Conservation (phyloP, 2,113 vertebrate species). For the Alligator sinensis region DNA sequence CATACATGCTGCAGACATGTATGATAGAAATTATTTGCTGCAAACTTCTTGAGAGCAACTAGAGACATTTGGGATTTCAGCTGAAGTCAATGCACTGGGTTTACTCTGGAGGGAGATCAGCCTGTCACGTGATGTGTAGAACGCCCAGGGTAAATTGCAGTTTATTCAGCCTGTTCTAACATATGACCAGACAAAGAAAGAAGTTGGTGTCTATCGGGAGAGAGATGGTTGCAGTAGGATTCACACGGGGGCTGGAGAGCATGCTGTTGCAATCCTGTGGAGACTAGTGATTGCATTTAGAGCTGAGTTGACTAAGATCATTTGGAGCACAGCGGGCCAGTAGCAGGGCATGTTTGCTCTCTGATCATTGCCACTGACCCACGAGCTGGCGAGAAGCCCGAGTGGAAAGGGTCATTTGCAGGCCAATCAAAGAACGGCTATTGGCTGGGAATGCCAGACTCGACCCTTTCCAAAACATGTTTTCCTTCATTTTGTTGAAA, state of each 20-base stretch:
- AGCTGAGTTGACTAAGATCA: conserved; percentile 41
- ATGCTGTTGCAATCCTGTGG: conserved; percentile 40
- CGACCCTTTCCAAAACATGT: conserved; percentile 54
- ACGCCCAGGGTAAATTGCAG: neutral
- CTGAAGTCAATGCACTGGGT: neutral
- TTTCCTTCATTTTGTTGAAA: conserved; percentile 57
- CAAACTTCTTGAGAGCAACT: neutral
- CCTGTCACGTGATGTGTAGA: neutral
- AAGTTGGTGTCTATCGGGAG: conserved; percentile 8
- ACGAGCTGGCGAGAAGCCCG: conserved; percentile 25
- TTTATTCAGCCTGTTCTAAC: neutral
- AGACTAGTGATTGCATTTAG: conserved; percentile 47
- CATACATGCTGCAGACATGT: neutral
- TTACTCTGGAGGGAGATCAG: neutral
- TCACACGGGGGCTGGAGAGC: conserved; percentile 20
- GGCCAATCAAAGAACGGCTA: conserved; percentile 36
- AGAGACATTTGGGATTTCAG: neutral
- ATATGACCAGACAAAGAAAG: neutral
- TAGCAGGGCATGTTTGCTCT: conserved; percentile 1
- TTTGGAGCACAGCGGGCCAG: conserved; percentile 51
- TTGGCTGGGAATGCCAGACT: conserved; percentile 11
- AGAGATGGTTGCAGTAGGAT: neutral
- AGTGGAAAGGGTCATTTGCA: neutral
- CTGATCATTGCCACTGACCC: conserved; percentile 25
- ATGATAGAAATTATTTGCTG: neutral